A percentile compares a stretch with the other conserved stretches of the same genome.
These are phyloP conservation scores for Luscinia luscinia DNA, from an alignment of 2,797 vertebrate genomes.

Conservation along the genomic window DNA sequence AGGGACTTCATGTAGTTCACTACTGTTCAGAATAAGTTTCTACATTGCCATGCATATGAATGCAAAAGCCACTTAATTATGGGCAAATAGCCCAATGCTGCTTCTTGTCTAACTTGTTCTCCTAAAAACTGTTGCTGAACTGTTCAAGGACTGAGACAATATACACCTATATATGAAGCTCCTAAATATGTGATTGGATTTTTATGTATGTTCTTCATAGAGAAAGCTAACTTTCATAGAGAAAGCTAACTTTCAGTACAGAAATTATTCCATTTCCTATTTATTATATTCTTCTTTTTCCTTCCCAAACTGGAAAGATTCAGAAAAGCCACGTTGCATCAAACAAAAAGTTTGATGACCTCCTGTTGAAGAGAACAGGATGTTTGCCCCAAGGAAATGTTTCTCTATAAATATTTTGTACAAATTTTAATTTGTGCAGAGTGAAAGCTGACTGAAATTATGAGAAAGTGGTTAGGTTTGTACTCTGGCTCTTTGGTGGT, in stretches of 20 bases:
- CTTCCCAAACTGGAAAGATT: neutral
- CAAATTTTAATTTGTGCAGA: neutral
- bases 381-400: neutral
- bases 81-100: neutral
- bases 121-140: neutral
- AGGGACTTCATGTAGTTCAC: neutral
- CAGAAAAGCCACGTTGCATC: neutral
- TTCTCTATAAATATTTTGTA: neutral
- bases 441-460: neutral
- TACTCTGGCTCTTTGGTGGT: fast-evolving
- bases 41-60: neutral
- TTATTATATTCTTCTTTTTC: neutral
- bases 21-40: neutral
- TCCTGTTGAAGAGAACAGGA: neutral
- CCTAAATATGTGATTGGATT: neutral
- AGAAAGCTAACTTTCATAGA: neutral
- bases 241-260: neutral
- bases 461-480: neutral
- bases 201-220: neutral
- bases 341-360: neutral
- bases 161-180: neutral
- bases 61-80: neutral
- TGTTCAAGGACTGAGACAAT: neutral
- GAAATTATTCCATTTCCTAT: neutral
- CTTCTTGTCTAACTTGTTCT: neutral